phyloP scores from a whole-genome alignment of 2,888 invertebrate genomes.

The Eilema caniola region DNA sequence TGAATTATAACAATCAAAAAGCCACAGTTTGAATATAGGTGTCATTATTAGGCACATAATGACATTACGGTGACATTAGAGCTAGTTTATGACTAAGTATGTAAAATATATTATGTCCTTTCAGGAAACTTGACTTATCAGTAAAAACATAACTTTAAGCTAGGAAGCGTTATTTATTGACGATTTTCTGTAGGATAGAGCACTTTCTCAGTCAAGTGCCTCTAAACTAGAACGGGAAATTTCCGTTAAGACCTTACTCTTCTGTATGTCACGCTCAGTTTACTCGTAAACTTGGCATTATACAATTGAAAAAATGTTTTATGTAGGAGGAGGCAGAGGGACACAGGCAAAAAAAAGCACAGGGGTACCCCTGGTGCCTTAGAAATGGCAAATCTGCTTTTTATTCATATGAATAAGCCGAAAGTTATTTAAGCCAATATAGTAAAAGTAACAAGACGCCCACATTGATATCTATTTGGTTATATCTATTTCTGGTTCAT shows the following conservation, averaged over 20 bases:
- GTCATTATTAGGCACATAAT: too few relatives aligned
- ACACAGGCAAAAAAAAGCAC: not conserved
- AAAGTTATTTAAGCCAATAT: too few relatives aligned
- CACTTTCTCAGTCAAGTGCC: not conserved
- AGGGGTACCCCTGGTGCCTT: not conserved
- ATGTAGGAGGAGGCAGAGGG: not conserved
- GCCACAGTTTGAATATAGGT: too few relatives aligned
- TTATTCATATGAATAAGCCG: not conserved
- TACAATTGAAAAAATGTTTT: not conserved
- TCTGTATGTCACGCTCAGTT: slow-evolving; percentile 1
- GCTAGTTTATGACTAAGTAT: too few relatives aligned
- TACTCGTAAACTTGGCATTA: not conserved
- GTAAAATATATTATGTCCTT: not conserved
- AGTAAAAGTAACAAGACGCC: not conserved
- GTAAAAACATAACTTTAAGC: not conserved
- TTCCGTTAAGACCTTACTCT: not conserved
- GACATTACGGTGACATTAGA: too few relatives aligned
- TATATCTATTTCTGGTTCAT: not conserved
- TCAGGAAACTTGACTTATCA: not conserved
- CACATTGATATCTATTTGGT: not conserved
- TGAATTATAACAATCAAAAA: too few relatives aligned
- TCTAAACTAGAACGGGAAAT: not conserved
- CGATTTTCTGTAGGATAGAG: slow-evolving; percentile 2
- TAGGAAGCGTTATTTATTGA: not conserved
- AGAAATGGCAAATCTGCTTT: not conserved